Evolutionary conservation across 2,888 invertebrate genomes (phyloP).

Genomic region (Eupithecia pulchellata): DNA sequence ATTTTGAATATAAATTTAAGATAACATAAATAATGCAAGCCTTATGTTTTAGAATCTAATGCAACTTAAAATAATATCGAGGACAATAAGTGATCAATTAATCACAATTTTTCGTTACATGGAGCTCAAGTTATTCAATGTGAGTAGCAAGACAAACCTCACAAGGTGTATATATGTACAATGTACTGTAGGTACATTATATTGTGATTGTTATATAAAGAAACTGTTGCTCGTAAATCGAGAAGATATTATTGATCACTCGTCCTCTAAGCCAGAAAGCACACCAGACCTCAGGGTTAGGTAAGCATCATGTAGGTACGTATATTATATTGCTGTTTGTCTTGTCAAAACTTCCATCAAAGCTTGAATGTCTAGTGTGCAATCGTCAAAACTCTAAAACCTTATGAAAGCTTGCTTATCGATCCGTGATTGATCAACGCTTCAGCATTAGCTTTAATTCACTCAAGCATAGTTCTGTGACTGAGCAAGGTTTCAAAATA

Average conservation of each 20-base stretch:
- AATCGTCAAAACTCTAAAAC: not conserved
- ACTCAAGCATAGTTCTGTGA: no score
- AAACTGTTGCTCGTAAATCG: no score
- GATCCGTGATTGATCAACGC: no score
- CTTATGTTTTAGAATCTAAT: slow-evolving; percentile 5
- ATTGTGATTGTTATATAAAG: no score
- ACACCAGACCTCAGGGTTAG: not conserved
- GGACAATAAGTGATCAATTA: not conserved
- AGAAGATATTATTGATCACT: not conserved
- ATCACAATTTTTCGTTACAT: not conserved
- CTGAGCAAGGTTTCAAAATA: no score
- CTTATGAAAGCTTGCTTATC: no score
- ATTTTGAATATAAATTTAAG: no score
- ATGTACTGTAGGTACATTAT: no score
- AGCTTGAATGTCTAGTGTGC: not conserved
- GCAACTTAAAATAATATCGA: slow-evolving; percentile 20
- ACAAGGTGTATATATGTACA: no score
- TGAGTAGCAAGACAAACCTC: no score
- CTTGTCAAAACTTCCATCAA: not conserved
- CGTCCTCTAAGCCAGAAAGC: slow-evolving; percentile 6
- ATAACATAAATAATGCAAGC: slow-evolving; percentile 14
- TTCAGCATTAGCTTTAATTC: no score
- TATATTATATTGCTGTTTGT: not conserved
- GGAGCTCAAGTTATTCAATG: not conserved
- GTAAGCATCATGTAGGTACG: not conserved